Conservation (phyloP, 2,888 invertebrate genomes). For the Acrobasis repandana region DNA sequence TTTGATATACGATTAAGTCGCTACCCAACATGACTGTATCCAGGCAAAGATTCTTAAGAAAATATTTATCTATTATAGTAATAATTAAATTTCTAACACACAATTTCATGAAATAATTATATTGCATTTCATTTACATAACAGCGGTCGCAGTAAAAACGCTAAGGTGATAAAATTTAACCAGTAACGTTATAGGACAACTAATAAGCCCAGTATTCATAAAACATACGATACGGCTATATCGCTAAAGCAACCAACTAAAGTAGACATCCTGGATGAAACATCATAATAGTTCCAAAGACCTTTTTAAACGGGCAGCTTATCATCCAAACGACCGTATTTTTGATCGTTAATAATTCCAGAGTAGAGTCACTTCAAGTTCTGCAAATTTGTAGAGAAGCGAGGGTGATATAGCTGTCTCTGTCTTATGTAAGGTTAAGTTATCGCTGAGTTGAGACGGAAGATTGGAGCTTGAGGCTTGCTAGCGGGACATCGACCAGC, state of each 20-base stretch:
- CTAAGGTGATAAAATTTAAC: slow-evolving; percentile 46
- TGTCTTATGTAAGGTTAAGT: slow-evolving; percentile 47
- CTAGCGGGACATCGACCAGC: slow-evolving; percentile 83
- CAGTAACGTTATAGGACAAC: slow-evolving; percentile 53
- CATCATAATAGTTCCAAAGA: slow-evolving; percentile 31
- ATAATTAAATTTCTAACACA: slow-evolving; percentile 10
- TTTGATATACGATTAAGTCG: not conserved
- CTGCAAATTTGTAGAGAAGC: slow-evolving; percentile 62
- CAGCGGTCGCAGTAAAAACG: slow-evolving; percentile 10
- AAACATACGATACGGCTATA: slow-evolving; percentile 51
- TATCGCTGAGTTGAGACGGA: slow-evolving; percentile 52
- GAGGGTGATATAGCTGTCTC: slow-evolving; percentile 50
- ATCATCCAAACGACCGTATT: slow-evolving; percentile 64
- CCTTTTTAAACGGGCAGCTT: slow-evolving; percentile 56
- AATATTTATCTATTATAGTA: not conserved
- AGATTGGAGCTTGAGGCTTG: slow-evolving; percentile 62
- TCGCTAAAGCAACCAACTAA: slow-evolving; percentile 47
- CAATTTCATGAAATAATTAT: slow-evolving; percentile 1
- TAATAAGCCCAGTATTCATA: slow-evolving; percentile 57
- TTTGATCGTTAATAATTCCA: slow-evolving; percentile 66
- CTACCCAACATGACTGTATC: not conserved
- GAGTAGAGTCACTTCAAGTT: slow-evolving; percentile 72
- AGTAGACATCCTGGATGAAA: slow-evolving; percentile 37
- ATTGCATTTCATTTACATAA: slow-evolving; percentile 12
- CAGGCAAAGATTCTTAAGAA: not conserved